Evolutionary conservation across 1,140 invertebrate genomes (phyloP).

Genomic region (Bombus terrestris): DNA sequence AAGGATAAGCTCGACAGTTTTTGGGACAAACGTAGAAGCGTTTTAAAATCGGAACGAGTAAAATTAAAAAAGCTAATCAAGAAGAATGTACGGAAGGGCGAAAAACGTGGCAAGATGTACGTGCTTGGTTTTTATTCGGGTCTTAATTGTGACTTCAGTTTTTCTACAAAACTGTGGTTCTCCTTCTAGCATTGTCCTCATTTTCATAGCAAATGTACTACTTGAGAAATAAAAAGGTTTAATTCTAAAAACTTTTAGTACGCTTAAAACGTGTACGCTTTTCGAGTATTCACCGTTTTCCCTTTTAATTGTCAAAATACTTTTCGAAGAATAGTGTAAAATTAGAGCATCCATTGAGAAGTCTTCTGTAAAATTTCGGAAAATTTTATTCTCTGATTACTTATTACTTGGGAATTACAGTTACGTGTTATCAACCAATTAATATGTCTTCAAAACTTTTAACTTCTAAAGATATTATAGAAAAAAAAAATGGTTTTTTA

Average conservation of each 20-base stretch:
- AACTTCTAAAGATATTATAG: too few relatives aligned
- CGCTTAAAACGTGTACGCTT: not conserved
- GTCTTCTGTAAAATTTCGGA: not conserved
- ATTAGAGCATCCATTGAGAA: not conserved
- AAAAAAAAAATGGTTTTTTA: not conserved
- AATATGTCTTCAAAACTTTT: not conserved
- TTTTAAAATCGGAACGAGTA: not conserved
- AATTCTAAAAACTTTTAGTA: not conserved
- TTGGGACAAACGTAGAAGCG: not conserved
- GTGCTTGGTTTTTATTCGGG: not conserved
- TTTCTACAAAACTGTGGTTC: not conserved
- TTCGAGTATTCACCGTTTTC: not conserved
- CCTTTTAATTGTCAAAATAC: not conserved
- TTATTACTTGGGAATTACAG: not conserved
- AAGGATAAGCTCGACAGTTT: not conserved
- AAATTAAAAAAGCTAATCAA: not conserved
- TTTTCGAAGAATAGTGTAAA: not conserved
- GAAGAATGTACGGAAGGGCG: not conserved
- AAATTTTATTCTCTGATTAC: not conserved
- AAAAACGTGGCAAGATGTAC: not conserved
- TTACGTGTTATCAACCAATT: not conserved
- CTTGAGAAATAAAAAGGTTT: not conserved
- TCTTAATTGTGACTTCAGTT: slow-evolving; percentile 7
- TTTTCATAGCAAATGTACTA: not conserved
- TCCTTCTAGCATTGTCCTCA: not conserved